A percentile compares a stretch with the other conserved stretches of the same genome.
These are phyloP conservation scores for Wiebesia pumilae DNA, from an alignment of 1,140 invertebrate genomes.

Conservation along the genomic window DNA sequence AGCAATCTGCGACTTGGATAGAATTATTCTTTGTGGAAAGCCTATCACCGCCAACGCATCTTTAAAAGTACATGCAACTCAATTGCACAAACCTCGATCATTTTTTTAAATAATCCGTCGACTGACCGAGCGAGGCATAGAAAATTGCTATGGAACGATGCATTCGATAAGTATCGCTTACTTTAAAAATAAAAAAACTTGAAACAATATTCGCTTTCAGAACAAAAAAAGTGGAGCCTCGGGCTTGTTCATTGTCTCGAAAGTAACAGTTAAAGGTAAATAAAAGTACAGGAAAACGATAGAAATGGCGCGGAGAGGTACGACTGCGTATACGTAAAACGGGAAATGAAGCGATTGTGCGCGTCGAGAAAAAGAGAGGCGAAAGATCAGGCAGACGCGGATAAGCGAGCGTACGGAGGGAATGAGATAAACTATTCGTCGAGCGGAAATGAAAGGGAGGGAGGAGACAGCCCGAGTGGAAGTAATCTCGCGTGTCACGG, in stretches of 20 bases:
- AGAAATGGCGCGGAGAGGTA: not conserved
- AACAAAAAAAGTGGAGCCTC: not conserved
- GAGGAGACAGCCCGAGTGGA: not conserved
- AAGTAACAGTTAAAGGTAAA: not conserved
- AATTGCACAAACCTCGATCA: not conserved
- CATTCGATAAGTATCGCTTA: no score
- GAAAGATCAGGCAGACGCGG: not conserved
- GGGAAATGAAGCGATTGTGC: conserved; percentile 45
- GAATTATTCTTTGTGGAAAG: not conserved
- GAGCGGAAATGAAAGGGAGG: conserved; percentile 64
- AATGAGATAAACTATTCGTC: not conserved
- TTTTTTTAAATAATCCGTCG: not conserved
- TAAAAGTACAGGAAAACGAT: not conserved
- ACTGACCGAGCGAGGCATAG: not conserved
- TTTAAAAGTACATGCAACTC: not conserved
- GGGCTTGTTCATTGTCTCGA: not conserved
- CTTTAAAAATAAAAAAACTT: not conserved
- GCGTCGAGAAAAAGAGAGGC: conserved; percentile 22
- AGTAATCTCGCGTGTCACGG: not conserved
- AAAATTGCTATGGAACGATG: not conserved
- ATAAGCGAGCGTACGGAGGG: not conserved
- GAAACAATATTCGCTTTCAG: not conserved
- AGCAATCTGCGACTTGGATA: not conserved
- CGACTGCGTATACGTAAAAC: not conserved
- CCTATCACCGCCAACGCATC: not conserved